Conservation (phyloP, 2,113 vertebrate genomes). For the Cavia aperea region DNA sequence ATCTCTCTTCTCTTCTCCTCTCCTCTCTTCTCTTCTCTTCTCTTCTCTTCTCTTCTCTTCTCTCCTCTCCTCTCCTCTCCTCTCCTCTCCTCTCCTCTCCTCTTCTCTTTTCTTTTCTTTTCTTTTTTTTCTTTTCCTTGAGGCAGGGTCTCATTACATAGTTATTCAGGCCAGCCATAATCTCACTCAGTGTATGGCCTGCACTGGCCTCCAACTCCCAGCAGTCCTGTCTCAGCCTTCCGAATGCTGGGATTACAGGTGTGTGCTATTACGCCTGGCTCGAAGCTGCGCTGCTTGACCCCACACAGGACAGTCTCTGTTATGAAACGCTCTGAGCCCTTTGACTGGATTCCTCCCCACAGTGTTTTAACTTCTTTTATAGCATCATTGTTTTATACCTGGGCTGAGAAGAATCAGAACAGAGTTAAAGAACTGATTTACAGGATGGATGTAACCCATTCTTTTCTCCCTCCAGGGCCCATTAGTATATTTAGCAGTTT, state of each 20-base stretch:
- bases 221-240: not conserved
- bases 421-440: slow-evolving; percentile 28
- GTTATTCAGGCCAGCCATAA: not conserved
- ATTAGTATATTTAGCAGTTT: slow-evolving; percentile 9
- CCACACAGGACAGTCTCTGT: not conserved
- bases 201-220: not conserved
- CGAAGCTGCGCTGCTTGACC: not conserved
- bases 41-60: not conserved
- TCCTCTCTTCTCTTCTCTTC: too few relatives aligned
- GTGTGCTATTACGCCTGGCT: not conserved
- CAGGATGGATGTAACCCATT: not conserved
- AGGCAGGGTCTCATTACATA: not conserved
- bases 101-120: not conserved
- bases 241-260: not conserved
- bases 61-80: not conserved
- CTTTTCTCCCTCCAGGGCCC: not conserved
- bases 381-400: slow-evolving; percentile 24
- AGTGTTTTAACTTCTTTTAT: slow-evolving; percentile 34
- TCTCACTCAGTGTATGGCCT: not conserved
- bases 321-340: not conserved
- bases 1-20: not conserved
- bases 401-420: not conserved
- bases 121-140: not conserved
- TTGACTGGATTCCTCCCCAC: not conserved
- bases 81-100: too few relatives aligned